phyloP scores from a whole-genome alignment of 2,797 vertebrate genomes.

The Anomalospiza imberbis region DNA sequence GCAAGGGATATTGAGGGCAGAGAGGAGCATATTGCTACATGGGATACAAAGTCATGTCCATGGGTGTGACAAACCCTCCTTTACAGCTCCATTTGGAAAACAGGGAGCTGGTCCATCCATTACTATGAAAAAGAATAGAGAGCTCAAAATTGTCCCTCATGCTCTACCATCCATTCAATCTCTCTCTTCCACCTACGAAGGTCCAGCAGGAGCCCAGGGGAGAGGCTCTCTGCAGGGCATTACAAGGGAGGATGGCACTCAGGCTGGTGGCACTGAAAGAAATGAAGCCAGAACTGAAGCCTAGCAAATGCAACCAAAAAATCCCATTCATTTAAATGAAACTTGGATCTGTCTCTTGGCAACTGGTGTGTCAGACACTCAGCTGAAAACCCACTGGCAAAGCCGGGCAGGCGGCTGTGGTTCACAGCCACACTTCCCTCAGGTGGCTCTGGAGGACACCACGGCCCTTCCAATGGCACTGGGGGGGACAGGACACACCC shows the following conservation, averaged over 20 bases:
- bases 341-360: conserved; percentile 25
- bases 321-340: conserved; percentile 21
- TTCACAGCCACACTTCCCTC: background rate
- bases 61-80: background rate
- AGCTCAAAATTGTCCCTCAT: background rate
- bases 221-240: background rate
- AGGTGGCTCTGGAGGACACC: background rate
- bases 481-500: background rate
- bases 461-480: background rate
- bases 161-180: background rate
- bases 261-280: background rate
- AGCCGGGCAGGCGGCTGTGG: background rate
- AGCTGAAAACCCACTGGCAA: conserved; percentile 23
- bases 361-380: background rate
- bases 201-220: background rate
- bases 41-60: background rate
- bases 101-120: background rate
- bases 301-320: conserved; percentile 1
- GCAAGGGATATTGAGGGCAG: background rate
- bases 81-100: background rate
- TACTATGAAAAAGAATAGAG: background rate
- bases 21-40: background rate
- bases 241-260: background rate
- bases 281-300: background rate
- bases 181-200: background rate